Evolutionary conservation across 2,888 invertebrate genomes (phyloP), one percentile per base, ranked within the genome.

Genomic region (Brachynemurus nebulosus): DNA sequence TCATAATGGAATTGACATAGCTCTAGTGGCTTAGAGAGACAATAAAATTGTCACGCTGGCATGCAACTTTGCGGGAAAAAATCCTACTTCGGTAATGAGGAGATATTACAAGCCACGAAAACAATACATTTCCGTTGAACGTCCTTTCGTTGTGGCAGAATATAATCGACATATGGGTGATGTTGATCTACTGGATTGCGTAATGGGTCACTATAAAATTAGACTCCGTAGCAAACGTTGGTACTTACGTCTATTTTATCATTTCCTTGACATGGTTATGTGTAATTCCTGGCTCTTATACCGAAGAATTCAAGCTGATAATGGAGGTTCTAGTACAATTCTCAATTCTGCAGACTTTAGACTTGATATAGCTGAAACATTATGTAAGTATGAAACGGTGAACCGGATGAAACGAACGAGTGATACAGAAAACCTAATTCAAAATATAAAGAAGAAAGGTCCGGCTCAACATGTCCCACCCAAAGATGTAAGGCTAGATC

Each of bases 161-260:
- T 55, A 57, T 39, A 56, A 57, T 45, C 12, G 30, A 12, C 50
- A 54, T 45, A 55, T 55, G 53, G 54, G 53, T 6, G 54, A 54
- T 11, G 53, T 57, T 20, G 54, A 57, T 42, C 39, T 56, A n/a
- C 48, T 57, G 45, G 55, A 58, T 45, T 47, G 52, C 18, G 43
- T 52, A 6, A 50, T 55, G 27, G 53, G 52, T 21, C 44, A 50
- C 5, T 47, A 55, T 48, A 45, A 50, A 30, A 51, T 55, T 17
- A 39, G 14, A 37, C 47, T 53, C 21, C 44, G 50, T 45, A 48
- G 50, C 6, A 45, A 49, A 44, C 52, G 53, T 41, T 52, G 50
- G 51, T 48, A 52, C 38, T 42, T 50, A 33, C 30, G 50, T 18
- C 47, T 54, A 9, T 51, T 51, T 46, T 50, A 50, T 35, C 47